These are phyloP conservation scores for Drosophila gaucha DNA, from an alignment of 2,888 invertebrate genomes.

Conservation along the genomic window DNA sequence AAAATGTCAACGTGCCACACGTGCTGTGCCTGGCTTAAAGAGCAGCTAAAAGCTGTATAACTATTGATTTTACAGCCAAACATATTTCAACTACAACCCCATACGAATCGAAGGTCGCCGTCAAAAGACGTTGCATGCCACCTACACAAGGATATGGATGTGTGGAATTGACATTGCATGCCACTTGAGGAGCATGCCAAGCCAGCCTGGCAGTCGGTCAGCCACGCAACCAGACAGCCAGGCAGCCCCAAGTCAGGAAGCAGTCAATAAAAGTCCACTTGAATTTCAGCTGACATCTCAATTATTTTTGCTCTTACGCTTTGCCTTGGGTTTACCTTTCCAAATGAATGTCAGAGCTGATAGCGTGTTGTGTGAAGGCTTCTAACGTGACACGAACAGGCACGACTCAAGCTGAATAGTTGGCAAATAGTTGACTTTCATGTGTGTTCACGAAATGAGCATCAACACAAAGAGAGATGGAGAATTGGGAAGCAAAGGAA, in stretches of 20 bases:
- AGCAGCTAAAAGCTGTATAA: constrained; percentile 30
- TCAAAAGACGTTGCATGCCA: constrained; percentile 57
- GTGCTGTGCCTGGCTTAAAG: constrained; percentile 32
- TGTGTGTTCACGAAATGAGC: background rate
- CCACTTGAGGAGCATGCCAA: constrained; percentile 42
- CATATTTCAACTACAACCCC: constrained; percentile 46
- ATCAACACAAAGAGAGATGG: background rate
- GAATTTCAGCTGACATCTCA: constrained; percentile 75
- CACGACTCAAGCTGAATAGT: background rate
- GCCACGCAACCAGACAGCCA: constrained; percentile 24
- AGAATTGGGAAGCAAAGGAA: too few species aligned
- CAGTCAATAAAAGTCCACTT: constrained; percentile 79
- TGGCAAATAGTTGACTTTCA: background rate
- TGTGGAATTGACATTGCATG: constrained; percentile 51
- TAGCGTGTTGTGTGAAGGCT: background rate
- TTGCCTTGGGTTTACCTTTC: constrained; percentile 24
- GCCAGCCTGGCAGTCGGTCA: constrained; percentile 27
- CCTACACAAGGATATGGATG: constrained; percentile 8
- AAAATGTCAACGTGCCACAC: constrained; percentile 37
- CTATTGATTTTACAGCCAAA: constrained; percentile 58
- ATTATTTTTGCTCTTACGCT: constrained; percentile 69
- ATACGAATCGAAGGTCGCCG: constrained; percentile 41
- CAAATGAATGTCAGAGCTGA: constrained; percentile 11
- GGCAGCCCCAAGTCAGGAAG: constrained; percentile 40
- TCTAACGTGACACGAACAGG: background rate